phyloP scores from a whole-genome alignment of 2,113 vertebrate genomes.

The Ifrita kowaldi region DNA sequence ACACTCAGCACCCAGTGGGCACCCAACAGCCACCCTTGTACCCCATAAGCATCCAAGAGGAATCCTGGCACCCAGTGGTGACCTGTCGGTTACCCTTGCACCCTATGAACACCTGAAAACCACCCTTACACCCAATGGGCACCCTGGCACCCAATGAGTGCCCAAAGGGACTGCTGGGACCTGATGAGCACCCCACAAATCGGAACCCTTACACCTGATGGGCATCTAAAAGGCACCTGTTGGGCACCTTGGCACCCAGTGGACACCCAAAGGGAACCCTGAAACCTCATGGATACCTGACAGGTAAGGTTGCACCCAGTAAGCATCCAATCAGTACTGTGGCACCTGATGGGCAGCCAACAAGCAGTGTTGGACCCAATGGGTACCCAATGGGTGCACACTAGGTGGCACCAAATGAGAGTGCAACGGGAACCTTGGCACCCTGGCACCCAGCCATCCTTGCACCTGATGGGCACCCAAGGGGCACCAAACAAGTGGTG shows the following conservation, averaged over 20 bases:
- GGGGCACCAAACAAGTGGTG: not conserved
- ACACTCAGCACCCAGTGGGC: not conserved
- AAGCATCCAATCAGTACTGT: not conserved
- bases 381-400: not conserved
- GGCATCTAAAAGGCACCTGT: not conserved
- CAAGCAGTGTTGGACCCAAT: not conserved
- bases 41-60: not conserved
- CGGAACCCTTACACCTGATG: not conserved
- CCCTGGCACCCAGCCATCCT: not conserved
- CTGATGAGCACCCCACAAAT: not conserved
- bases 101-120: not conserved
- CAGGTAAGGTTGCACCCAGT: not conserved
- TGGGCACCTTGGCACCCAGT: not conserved
- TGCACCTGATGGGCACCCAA: not conserved
- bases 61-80: not conserved
- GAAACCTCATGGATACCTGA: not conserved
- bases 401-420: not conserved
- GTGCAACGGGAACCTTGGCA: not conserved
- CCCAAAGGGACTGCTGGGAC: not conserved
- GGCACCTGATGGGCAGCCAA: not conserved
- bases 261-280: not conserved
- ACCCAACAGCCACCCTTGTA: not conserved
- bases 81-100: not conserved
- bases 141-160: not conserved
- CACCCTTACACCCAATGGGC: not conserved